Evolutionary conservation across 1,140 invertebrate genomes (phyloP).

Genomic region (Drosophila sulfurigaster): DNA sequence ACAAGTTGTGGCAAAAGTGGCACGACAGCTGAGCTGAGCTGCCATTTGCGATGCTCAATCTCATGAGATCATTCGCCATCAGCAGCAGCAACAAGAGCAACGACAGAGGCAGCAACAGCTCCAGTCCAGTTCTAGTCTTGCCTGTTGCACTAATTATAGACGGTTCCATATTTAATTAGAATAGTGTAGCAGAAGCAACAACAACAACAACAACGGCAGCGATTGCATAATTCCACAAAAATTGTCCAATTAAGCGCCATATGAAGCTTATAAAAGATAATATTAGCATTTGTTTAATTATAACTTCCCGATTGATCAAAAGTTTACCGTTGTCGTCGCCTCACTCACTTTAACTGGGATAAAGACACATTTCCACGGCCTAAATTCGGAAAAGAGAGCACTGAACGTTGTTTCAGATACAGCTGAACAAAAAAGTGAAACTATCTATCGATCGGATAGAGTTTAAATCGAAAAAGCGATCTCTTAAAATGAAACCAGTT

Average conservation of each 20-base stretch:
- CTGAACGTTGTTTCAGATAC: background rate
- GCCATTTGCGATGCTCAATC: conserved; percentile 34
- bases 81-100: background rate
- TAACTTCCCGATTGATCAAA: conserved; percentile 27
- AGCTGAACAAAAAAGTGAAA: background rate
- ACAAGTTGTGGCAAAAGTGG: conserved; percentile 18
- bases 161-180: conserved; percentile 37
- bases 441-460: background rate
- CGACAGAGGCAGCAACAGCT: background rate
- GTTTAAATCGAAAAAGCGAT: background rate
- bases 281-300: conserved; percentile 36
- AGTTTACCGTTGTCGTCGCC: conserved; percentile 16
- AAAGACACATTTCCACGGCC: conserved; percentile 3
- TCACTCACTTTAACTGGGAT: conserved; percentile 1
- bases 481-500: background rate
- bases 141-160: conserved; percentile 23
- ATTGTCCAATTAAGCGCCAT: conserved; percentile 29
- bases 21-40: conserved; percentile 32
- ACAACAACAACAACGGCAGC: background rate
- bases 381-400: background rate
- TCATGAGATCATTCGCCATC: conserved; percentile 30
- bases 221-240: conserved; percentile 23
- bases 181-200: conserved; percentile 7
- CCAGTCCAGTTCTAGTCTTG: conserved; percentile 8
- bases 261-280: conserved; percentile 19